These are phyloP conservation scores for Oreocharis arfaki DNA, from an alignment of 2,113 vertebrate species.

Conservation along the genomic window DNA sequence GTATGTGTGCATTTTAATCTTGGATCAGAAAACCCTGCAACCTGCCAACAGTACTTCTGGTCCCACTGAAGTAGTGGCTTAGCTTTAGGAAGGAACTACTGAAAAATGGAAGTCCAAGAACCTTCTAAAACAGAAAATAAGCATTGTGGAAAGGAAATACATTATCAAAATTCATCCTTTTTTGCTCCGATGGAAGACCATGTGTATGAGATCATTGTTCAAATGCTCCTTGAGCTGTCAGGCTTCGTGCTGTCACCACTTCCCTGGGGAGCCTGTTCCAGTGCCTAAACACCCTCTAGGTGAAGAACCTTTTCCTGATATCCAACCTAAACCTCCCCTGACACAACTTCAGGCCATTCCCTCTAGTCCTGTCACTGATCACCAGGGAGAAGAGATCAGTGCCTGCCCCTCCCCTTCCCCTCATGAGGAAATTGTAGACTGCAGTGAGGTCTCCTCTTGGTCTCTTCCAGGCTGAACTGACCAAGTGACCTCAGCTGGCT, in stretches of 20 bases:
- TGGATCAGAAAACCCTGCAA: background rate
- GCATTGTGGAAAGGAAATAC: background rate
- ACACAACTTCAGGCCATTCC: background rate
- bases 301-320: accelerated
- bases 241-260: background rate
- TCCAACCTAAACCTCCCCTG: background rate
- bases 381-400: background rate
- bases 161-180: background rate
- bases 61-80: background rate
- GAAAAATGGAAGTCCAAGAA: background rate
- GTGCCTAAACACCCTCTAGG: too few relatives aligned
- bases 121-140: background rate
- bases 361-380: accelerated
- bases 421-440: background rate
- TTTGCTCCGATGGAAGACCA: background rate
- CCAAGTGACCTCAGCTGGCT: accelerated
- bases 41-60: background rate
- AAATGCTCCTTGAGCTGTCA: background rate
- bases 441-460: background rate
- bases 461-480: accelerated
- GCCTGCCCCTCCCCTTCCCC: accelerated
- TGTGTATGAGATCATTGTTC: background rate
- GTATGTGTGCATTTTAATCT: background rate
- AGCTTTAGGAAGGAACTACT: background rate
- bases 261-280: background rate